These are phyloP conservation scores for Sphaerophoria taeniata DNA, from an alignment of 2,888 invertebrate species.

Conservation along the genomic window DNA sequence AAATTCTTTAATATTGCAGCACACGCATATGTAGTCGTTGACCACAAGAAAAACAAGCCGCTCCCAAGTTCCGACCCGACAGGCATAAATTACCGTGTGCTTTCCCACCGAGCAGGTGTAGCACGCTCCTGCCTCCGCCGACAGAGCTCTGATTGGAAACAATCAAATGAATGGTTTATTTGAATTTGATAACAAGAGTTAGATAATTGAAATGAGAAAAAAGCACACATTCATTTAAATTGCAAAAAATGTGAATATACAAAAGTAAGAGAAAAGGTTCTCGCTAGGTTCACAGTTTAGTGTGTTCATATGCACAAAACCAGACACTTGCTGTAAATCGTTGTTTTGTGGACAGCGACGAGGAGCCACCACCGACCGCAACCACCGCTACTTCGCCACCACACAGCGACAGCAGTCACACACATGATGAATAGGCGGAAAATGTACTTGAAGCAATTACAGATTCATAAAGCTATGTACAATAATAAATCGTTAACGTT, in stretches of 20 bases:
- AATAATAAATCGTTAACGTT: conserved; percentile 3
- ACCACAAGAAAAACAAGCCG: too few species aligned
- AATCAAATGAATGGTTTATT: conserved; percentile 36
- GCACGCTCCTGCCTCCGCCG: background rate
- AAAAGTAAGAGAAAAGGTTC: conserved; percentile 8
- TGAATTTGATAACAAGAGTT: conserved; percentile 55
- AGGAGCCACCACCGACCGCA: background rate
- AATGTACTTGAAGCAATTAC: conserved; percentile 33
- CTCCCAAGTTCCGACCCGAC: too few species aligned
- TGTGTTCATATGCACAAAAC: background rate
- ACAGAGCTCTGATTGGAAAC: conserved; percentile 15
- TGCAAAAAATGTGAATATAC: background rate
- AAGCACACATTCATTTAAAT: conserved; percentile 5
- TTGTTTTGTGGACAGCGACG: conserved; percentile 2
- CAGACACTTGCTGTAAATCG: conserved; percentile 18
- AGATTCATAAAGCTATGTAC: background rate
- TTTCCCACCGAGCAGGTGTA: background rate
- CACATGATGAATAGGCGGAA: conserved; percentile 42
- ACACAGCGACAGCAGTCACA: background rate
- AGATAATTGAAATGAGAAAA: conserved; percentile 39
- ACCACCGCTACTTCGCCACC: too few species aligned
- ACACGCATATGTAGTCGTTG: too few species aligned
- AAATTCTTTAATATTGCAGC: too few species aligned
- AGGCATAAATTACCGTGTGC: too few species aligned
- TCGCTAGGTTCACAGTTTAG: conserved; percentile 6